Percentiles rank a stretch among this genome's conserved stretches.
Conservation (phyloP, 2,888 invertebrate species). For the Acanthosepion esculentum region DNA sequence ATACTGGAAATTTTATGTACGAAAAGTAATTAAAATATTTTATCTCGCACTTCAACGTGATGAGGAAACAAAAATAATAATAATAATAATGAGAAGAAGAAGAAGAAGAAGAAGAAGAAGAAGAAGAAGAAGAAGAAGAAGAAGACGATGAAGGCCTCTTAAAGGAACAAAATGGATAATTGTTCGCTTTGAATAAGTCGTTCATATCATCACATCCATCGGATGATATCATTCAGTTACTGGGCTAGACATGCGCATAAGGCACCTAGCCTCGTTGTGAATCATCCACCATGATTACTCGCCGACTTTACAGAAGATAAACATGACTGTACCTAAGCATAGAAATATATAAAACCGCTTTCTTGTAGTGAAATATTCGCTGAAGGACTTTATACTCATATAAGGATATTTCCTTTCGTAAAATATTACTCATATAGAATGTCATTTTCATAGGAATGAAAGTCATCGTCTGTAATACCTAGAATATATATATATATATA, state of each 20-base stretch:
- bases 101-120: too few relatives aligned
- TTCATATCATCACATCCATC: not conserved
- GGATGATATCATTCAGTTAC: not conserved
- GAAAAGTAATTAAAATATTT: constrained; percentile 33
- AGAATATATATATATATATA: too few relatives aligned
- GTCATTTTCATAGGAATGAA: not conserved
- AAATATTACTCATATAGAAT: not conserved
- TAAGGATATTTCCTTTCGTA: not conserved
- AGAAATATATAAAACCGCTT: not conserved
- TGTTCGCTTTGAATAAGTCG: not conserved
- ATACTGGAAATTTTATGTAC: not conserved
- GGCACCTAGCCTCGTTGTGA: not conserved
- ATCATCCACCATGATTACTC: not conserved
- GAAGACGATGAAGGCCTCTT: too few relatives aligned
- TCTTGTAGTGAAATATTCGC: not conserved
- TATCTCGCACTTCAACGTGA: not conserved
- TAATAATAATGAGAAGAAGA: too few relatives aligned
- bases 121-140: too few relatives aligned
- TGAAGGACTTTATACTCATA: constrained; percentile 33
- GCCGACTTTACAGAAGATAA: not conserved
- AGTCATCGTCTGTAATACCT: not conserved
- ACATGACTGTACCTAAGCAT: not conserved
- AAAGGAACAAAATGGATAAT: not conserved
- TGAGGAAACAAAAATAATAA: not conserved
- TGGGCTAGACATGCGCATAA: constrained; percentile 16